These are phyloP conservation scores for Microctenopoma lineatum DNA, from an alignment of 2,797 vertebrate genomes.

Conservation along the genomic window DNA sequence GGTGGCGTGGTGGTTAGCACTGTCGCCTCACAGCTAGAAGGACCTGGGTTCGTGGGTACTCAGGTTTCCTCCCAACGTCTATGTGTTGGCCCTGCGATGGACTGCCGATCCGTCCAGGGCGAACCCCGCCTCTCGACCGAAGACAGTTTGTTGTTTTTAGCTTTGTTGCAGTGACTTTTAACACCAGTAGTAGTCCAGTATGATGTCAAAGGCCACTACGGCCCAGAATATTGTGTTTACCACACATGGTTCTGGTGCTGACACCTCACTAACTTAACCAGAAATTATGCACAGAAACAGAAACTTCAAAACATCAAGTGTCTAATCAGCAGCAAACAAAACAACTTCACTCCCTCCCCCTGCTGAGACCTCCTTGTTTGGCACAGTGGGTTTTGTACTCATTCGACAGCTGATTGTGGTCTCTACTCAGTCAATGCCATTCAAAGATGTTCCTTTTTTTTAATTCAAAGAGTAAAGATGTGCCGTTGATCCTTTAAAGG, in stretches of 20 bases:
- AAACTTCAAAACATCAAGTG: conserved; percentile 26
- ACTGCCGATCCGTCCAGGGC: too few species aligned
- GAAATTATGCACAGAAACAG: conserved; percentile 28
- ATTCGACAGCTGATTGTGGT: conserved; percentile 46
- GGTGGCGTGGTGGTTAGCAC: neutral
- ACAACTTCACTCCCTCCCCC: conserved; percentile 3
- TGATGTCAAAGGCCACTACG: neutral
- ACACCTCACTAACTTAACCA: conserved; percentile 19
- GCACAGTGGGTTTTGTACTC: conserved; percentile 19
- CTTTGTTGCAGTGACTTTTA: neutral
- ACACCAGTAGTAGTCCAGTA: neutral
- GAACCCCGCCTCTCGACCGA: too few species aligned
- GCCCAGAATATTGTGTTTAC: conserved; percentile 35
- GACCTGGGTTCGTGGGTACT: too few species aligned
- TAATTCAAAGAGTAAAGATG: conserved; percentile 37
- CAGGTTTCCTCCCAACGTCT: too few species aligned
- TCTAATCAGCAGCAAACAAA: conserved; percentile 41
- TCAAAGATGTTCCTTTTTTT: conserved; percentile 29
- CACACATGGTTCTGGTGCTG: conserved; percentile 7
- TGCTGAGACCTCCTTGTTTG: conserved; percentile 23
- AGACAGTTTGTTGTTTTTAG: too few species aligned
- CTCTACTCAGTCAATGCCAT: conserved; percentile 38
- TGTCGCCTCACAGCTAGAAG: too few species aligned
- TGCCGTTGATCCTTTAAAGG: conserved; percentile 42
- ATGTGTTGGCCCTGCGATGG: too few species aligned